Evolutionary conservation across 2,113 vertebrate species (phyloP).

Genomic region (Malurus alboscapulatus): DNA sequence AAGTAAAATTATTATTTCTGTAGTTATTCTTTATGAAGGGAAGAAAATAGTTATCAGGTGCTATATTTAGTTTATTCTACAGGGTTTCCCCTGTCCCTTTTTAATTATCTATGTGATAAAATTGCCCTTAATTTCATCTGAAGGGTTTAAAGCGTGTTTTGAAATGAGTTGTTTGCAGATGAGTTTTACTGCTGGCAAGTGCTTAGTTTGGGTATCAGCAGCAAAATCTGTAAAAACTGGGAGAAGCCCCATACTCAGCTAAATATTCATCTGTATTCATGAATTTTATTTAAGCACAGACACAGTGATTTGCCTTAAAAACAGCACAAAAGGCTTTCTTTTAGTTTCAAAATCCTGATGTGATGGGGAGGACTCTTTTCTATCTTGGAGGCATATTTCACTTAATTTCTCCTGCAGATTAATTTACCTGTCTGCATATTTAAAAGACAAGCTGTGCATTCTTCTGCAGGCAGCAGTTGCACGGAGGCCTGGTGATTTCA

Average conservation of each 20-base stretch:
- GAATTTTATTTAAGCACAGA: neutral
- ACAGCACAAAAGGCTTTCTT: neutral
- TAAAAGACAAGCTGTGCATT: neutral
- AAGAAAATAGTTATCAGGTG: neutral
- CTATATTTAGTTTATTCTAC: neutral
- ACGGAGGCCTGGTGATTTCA: neutral
- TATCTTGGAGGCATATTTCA: neutral
- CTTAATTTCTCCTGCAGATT: neutral
- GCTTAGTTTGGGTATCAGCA: neutral
- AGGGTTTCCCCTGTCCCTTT: neutral
- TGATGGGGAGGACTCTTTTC: neutral
- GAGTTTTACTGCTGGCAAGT: neutral
- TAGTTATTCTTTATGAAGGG: neutral
- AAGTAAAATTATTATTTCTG: neutral
- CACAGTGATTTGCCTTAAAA: neutral
- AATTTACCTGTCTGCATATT: neutral
- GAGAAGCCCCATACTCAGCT: neutral
- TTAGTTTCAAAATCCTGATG: neutral
- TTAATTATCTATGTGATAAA: neutral
- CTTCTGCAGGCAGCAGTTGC: neutral
- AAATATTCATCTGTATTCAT: neutral
- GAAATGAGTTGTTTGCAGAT: neutral
- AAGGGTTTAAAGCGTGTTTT: neutral
- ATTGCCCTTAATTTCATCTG: neutral
- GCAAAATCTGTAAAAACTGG: neutral